phyloP scores from a whole-genome alignment of 2,113 vertebrate genomes.

The Alligator mississippiensis region DNA sequence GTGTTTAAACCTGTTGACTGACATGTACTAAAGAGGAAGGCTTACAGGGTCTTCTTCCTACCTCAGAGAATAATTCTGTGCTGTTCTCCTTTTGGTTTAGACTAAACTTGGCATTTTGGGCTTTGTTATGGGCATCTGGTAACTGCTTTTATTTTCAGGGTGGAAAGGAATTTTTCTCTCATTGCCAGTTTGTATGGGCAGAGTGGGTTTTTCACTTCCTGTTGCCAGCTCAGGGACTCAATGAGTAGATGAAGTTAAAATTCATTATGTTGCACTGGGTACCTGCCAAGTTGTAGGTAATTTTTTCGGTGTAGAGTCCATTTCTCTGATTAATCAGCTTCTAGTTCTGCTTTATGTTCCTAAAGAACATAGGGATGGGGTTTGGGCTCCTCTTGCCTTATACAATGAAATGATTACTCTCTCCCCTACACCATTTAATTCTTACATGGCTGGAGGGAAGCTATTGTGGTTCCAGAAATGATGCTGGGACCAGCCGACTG shows the following conservation, averaged over 20 bases:
- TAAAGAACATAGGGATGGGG: neutral
- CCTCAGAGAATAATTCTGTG: neutral
- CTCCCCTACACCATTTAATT: too few species aligned
- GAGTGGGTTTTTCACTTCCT: neutral
- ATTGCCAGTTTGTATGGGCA: neutral
- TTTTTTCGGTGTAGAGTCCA: neutral
- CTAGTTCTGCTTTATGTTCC: neutral
- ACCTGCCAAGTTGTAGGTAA: rapidly evolving
- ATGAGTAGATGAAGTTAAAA: neutral
- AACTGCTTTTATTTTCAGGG: neutral
- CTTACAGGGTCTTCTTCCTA: neutral
- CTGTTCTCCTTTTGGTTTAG: rapidly evolving
- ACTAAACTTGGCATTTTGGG: neutral
- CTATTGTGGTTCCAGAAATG: neutral
- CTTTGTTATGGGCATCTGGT: neutral
- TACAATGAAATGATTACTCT: neutral
- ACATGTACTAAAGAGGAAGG: neutral
- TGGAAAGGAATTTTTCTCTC: neutral
- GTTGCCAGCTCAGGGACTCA: neutral
- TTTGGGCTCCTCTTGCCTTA: rapidly evolving
- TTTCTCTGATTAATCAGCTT: neutral
- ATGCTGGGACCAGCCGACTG: neutral
- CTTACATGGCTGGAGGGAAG: too few species aligned
- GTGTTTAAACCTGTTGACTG: neutral
- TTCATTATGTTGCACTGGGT: neutral